Conservation (phyloP, 2,888 invertebrate species). For the Ephialtes manifestator region DNA sequence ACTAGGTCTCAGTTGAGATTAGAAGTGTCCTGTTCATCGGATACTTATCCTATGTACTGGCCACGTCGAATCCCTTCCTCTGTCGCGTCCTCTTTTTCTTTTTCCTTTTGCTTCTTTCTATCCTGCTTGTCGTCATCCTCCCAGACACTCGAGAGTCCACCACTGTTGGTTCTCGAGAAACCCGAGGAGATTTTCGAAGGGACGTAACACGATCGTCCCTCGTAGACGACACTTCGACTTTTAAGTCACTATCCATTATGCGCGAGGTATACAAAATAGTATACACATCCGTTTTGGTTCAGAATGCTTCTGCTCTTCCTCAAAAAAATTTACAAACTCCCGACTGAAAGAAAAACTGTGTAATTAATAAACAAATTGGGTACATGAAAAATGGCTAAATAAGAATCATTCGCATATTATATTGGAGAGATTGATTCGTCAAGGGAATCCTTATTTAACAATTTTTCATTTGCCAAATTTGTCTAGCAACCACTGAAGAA, state of each 20-base stretch:
- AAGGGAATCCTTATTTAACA: too few species aligned
- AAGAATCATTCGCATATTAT: too few species aligned
- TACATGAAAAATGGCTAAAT: too few species aligned
- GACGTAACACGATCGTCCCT: constrained; percentile 75
- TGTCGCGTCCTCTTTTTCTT: background rate
- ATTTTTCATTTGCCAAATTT: too few species aligned
- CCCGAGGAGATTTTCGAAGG: constrained; percentile 74
- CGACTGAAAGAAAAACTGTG: too few species aligned
- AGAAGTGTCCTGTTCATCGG: constrained; percentile 38
- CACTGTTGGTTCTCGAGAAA: constrained; percentile 69
- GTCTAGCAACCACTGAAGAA: background rate
- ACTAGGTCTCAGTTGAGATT: constrained; percentile 12
- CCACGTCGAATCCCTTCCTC: background rate
- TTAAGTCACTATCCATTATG: constrained; percentile 12
- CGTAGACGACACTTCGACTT: constrained; percentile 38
- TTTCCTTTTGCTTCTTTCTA: background rate
- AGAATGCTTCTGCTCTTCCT: background rate
- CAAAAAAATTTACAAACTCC: too few species aligned
- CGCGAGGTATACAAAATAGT: background rate
- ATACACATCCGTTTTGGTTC: background rate
- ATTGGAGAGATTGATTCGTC: too few species aligned
- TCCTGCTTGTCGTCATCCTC: constrained; percentile 23
- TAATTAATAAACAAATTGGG: too few species aligned
- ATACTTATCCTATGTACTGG: constrained; percentile 23
- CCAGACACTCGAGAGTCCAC: constrained; percentile 36